Evolutionary conservation across 1,140 invertebrate genomes (phyloP).

Genomic region (Frieseomelitta varia): DNA sequence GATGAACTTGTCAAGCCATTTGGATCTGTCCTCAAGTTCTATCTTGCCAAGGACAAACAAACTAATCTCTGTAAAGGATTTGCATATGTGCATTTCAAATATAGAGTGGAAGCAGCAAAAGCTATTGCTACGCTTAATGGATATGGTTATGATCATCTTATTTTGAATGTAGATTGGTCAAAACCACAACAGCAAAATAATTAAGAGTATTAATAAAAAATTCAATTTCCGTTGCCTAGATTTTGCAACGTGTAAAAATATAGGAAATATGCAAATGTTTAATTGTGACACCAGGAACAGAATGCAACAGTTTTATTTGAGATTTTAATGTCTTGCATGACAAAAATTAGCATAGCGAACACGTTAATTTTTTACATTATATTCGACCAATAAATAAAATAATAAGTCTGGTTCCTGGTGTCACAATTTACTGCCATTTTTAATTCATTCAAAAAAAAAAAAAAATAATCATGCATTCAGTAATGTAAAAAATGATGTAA

Average conservation of each 20-base stretch:
- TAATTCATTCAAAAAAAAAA: slow-evolving; percentile 67
- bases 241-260: background rate
- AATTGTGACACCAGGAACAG: slow-evolving; percentile 3
- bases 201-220: slow-evolving; percentile 51
- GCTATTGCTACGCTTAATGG: slow-evolving; percentile 96
- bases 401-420: background rate
- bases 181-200: slow-evolving; percentile 87
- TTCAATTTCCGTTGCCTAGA: background rate
- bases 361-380: slow-evolving; percentile 76
- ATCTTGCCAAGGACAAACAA: slow-evolving; percentile 92
- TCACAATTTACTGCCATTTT: slow-evolving; percentile 4
- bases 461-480: background rate
- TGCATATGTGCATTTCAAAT: slow-evolving; percentile 98
- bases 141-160: slow-evolving; percentile 98
- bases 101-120: slow-evolving; percentile 93
- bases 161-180: slow-evolving; percentile 99
- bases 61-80: slow-evolving; percentile 95
- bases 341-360: background rate
- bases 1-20: slow-evolving; percentile 97
- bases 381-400: background rate
- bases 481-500: background rate
- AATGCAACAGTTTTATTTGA: background rate
- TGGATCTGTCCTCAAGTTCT: slow-evolving; percentile 93
- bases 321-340: background rate
- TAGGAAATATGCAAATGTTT: background rate